Base-by-base conservation (phyloP, 2,113 vertebrate genomes). In the Nibea coibor region DNA sequence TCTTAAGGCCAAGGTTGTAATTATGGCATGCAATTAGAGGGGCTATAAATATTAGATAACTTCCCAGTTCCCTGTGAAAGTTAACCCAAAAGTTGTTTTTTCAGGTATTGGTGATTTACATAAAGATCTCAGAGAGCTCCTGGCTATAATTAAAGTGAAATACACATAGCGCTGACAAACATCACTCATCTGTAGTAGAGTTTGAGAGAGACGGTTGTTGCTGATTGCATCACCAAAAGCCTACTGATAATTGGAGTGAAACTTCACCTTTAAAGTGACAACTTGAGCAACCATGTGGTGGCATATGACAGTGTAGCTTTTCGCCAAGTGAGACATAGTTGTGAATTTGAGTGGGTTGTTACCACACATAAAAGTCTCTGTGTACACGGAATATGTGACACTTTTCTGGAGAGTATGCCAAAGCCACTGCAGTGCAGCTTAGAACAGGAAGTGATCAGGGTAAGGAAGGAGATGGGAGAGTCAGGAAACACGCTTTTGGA, bases 21-120 rank as follows among this genome's bases (percentile, higher is more conserved):
- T 93, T 90, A 93, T 87, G 81, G 74, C 87, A 87, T 87, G 86
- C 88, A 94, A 93, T 94, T 92, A 93, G 80, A 79, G 82, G 48
- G 47, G 59, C 57, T 89, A 91, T 91, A 87, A 93, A 91, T 91
- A 92, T 90, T 92, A 86, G 75, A 92, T 92, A 43, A 72, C 78
- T 82, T 84, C 80, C 67, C 53, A 83, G 80, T 82, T 84, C 77
- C 81, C 85, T 35, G 31, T 71, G 63, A 92, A 86, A 91, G 79
- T 84, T 73, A 89, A 82, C 81, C 75, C 59, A 84, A 80, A 87
- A 80, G 62, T 70, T 82, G 43, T 80, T 58, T 62, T 84, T 79
- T 70, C 62, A 91, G 48, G 54, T 82, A 56, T 84, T 85, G 50
- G 51, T 78, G 5, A 87, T 91, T 89, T 89, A 74, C 85, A 91